phyloP scores from a whole-genome alignment of 1,140 invertebrate species.

The Acarapis woodi region DNA sequence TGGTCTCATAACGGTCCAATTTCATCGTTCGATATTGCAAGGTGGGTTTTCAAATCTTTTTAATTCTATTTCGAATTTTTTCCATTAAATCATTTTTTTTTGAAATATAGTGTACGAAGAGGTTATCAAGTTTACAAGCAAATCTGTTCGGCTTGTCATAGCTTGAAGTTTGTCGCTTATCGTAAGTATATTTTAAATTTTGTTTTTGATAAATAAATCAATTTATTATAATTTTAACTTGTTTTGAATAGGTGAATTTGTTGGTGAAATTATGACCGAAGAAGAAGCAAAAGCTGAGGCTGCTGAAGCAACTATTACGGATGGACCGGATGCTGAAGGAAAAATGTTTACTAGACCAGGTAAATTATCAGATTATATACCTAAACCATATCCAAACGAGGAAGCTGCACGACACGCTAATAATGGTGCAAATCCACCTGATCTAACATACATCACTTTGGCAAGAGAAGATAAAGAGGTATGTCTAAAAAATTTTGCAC shows the following conservation, averaged over 20 bases:
- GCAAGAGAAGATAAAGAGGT: constrained; percentile 55
- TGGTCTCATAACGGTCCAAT: constrained; percentile 65
- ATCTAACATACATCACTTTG: constrained; percentile 61
- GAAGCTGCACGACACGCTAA: constrained; percentile 86
- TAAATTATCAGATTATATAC: constrained; percentile 74
- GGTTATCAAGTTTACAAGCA: constrained; percentile 99
- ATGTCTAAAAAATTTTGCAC: neutral
- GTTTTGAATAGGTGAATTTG: too few species aligned
- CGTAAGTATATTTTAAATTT: too few species aligned
- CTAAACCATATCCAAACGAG: constrained; percentile 72
- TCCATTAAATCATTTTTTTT: neutral
- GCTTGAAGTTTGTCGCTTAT: constrained; percentile 64
- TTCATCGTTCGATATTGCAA: constrained; percentile 51
- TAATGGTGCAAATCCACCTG: constrained; percentile 77
- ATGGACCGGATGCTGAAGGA: constrained; percentile 77
- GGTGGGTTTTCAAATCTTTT: constrained; percentile 26
- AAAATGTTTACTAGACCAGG: constrained; percentile 75
- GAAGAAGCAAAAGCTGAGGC: constrained; percentile 15
- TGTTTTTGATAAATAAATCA: too few species aligned
- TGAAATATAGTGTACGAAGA: constrained; percentile 39
- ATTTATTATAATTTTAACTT: too few species aligned
- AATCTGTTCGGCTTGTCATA: constrained; percentile 95
- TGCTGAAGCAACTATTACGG: constrained; percentile 19
- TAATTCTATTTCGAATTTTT: neutral
- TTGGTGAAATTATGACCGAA: constrained; percentile 47